Base-by-base conservation (phyloP, 2,113 vertebrate genomes). In the Petromus typicus region DNA sequence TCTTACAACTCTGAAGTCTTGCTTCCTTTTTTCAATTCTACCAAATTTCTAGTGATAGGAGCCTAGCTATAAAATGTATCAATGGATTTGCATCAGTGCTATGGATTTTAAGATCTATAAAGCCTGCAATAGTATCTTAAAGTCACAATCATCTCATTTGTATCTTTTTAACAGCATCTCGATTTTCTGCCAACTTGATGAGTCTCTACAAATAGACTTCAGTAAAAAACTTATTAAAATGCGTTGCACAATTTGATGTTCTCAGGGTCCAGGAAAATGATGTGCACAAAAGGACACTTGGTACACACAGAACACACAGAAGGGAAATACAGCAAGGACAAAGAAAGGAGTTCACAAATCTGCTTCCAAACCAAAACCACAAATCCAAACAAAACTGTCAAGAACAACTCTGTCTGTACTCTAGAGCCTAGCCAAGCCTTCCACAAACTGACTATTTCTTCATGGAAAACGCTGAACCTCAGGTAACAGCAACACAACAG, bases 151-250 rank as follows among this genome's bases (percentile, higher is more conserved):
- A 48, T 64, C 43, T 82, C 22, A 54, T 73, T 76, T 79, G 0
- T 67, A 69, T n/a, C 63, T 84, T 95, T 86, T 34, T 86, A 76
- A 92, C 18, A 93, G 59, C 81, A 93, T 22, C 48, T 32, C 59
- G 43, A 69, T n/a, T 83, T 57, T 87, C 22, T 12, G 71, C 9
- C 86, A 51, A 30, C 9, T 9, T 32, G 20, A 93, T 57, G 34
- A 25, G 61, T 79, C 16, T 84, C 27, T 63, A 13, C 7, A 37
- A 54, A 34, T 54, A 80, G 37, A 54, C 56, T 51, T 80, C 34
- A 59, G 20, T n/a, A 69, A 80, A 40, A 81, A 67, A 4, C 5
- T 0, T 27, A 32, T 67, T 51, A 92, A 83, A 76, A 79, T 27
- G 67, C 3, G 10, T 0, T 20, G 25, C 14, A 40, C 20, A 75